These are phyloP conservation scores for Pseudomyrmex flavicornis DNA, from an alignment of 1,140 invertebrate species.

Conservation along the genomic window DNA sequence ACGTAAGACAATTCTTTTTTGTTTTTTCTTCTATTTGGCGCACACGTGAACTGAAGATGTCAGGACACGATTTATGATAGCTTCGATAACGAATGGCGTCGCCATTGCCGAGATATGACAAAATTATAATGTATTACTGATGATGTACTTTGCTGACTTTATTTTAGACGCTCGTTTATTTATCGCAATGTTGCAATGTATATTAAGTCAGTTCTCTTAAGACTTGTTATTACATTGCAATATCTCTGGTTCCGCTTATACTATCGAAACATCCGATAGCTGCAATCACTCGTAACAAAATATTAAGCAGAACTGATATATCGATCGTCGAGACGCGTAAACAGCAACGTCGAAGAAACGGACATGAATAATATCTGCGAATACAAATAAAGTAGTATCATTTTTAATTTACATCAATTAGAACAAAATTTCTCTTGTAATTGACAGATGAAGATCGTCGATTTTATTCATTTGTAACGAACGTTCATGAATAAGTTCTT, in stretches of 20 bases:
- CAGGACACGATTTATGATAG: slow-evolving; percentile 69
- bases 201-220: neutral
- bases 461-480: neutral
- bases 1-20: slow-evolving; percentile 22
- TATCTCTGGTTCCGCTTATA: neutral
- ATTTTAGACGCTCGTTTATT: neutral
- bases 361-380: neutral
- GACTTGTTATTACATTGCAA: neutral
- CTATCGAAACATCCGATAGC: neutral
- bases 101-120: slow-evolving; percentile 27
- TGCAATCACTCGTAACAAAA: slow-evolving; percentile 9
- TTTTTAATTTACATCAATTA: slow-evolving; percentile 4
- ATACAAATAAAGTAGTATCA: slow-evolving; percentile 21
- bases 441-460: neutral
- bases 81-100: slow-evolving; percentile 70
- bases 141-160: slow-evolving; percentile 24
- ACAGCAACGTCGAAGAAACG: neutral
- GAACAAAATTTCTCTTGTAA: slow-evolving; percentile 26
- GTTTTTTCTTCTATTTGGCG: neutral
- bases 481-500: slow-evolving; percentile 18
- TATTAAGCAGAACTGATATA: slow-evolving; percentile 18
- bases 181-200: neutral
- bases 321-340: slow-evolving; percentile 35
- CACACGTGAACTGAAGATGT: slow-evolving; percentile 29
- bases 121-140: slow-evolving; percentile 50